Evolutionary conservation across 2,113 vertebrate species (phyloP), one percentile per base, ranked within the genome.

Genomic region (Burhinus oedicnemus): DNA sequence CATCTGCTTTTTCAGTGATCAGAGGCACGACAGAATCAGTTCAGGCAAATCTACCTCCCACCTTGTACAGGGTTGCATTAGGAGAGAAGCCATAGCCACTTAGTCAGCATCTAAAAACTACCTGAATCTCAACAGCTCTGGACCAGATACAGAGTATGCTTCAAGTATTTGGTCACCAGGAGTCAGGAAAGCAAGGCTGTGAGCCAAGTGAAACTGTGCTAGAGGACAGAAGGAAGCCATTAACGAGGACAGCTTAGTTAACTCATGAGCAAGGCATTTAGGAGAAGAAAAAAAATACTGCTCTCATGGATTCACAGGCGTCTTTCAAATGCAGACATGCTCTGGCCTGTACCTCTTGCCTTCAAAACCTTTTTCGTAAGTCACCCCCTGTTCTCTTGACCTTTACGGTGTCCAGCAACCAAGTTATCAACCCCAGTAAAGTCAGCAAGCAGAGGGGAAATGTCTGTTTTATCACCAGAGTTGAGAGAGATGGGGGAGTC

Each of bases 201-300:
- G 74, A 96, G 94, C 96, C 95, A 97, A 87, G 38, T 12, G 45
- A 92, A 95, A 95, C 78, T 94, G 93, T 96, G 95, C 60, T 91
- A 95, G 57, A 96, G 93, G 94, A 77, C 91, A 95, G 87, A 62
- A 91, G 95, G 94, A 95, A 97, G 91, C 78, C 74, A 89, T 94
- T 87, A 94, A 69, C 81, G 11, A 87, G 89, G 61, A 71, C 81
- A 89, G 86, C 83, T 52, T 94, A 81, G 66, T 85, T 80, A 95
- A 81, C 83, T 93, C 81, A 60, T 34, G 52, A 78, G 38, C 69
- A 78, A 32, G 17, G 77, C 42, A 47, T 55, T 82, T 11, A 60
- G 12, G 21, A 95, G 66, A 93, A 57, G 52, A 81, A 94, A 72
- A 93, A 76, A 85, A 92, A 49, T 15, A 32, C 32, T 51, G 21